Evolutionary conservation across 2,797 vertebrate species (phyloP), one percentile per base, ranked within the genome.

Genomic region (Eptatretus atami): DNA sequence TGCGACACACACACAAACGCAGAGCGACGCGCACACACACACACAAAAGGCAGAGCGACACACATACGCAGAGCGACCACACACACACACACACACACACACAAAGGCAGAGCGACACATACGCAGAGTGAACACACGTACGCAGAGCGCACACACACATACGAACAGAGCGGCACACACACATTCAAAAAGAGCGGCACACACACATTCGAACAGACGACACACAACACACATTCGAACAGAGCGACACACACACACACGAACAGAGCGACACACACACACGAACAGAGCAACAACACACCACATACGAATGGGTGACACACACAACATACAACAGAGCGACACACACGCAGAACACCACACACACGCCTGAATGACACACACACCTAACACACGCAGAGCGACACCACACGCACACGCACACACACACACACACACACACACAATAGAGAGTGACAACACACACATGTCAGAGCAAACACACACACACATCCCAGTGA

Each of bases 111-210:
- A 8, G 31, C 6, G 31, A 44, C 31, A 44, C 68, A 70, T 66
- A 65, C 68, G 67, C 57, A 68, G 68, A 69, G 70, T 66, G 69
- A 70, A 68, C 71, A 70, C 69, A 72, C 71, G 71, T 69, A 63
- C 55, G 66, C 54, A 63, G 65, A 66, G 65, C 69, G 69, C 65
- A 69, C 3, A 69, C 52, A 68, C 66, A 67, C 15, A 53, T 65
- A 66, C 64, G 69, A 68, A 53, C 53, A 63, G 65, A 66, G 69
- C 63, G 67, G 68, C 70, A 68, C 69, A 68, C 70, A 70, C 70
- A 67, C 63, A 63, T 19, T 19, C 66, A 70, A 67, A 70, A 71
- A 65, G 70, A 63, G 70, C 67, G 65, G 66, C 67, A 69, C 67
- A 71, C 67, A 71, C 71, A 25, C 3, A 14, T 31, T 69, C 55